Conservation (phyloP, 2,113 vertebrate species). For the Mastomys natalensis region DNA sequence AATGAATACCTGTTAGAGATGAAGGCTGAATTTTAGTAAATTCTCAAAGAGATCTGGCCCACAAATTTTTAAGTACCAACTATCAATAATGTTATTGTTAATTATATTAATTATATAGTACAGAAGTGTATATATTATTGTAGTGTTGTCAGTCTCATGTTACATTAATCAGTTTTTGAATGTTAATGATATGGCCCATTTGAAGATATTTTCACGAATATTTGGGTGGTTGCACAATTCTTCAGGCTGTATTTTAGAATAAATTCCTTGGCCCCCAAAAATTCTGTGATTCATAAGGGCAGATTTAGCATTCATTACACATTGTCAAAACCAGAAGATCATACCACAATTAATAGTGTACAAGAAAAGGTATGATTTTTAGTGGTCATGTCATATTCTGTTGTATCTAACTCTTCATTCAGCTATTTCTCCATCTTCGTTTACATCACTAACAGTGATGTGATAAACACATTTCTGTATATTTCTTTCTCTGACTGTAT, state of each 20-base stretch:
- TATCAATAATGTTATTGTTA: background rate
- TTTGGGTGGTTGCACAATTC: background rate
- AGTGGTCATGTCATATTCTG: background rate
- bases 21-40: background rate
- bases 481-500: slow-evolving; percentile 15
- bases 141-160: background rate
- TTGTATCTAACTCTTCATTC: background rate
- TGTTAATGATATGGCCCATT: background rate
- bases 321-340: background rate
- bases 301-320: background rate
- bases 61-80: background rate
- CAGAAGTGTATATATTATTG: background rate
- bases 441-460: background rate
- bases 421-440: background rate
- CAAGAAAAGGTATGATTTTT: background rate
- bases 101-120: background rate
- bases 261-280: slow-evolving; percentile 29
- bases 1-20: background rate
- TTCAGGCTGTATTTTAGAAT: slow-evolving; percentile 27
- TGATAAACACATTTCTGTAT: background rate
- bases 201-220: background rate
- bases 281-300: too few species aligned
- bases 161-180: slow-evolving; percentile 41
- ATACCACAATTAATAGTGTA: background rate
- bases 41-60: background rate